Conservation (phyloP, 2,113 vertebrate species). For the Toxostoma redivivum region DNA sequence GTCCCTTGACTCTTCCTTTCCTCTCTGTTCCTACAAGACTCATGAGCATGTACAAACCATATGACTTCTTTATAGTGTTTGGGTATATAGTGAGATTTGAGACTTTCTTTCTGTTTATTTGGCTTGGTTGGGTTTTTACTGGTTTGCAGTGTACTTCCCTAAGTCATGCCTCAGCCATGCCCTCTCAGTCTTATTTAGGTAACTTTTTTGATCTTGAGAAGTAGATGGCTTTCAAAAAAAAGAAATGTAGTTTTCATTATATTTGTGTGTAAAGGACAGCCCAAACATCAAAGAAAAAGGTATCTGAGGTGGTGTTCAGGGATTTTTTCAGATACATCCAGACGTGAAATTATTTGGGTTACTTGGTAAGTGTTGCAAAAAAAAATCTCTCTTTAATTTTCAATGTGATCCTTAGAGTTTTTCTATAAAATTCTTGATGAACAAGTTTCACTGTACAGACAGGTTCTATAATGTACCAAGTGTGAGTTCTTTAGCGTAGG, state of each 20-base stretch:
- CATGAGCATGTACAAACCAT: accelerated
- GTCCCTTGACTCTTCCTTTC: not conserved
- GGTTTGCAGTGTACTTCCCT: not conserved
- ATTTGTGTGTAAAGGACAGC: not conserved
- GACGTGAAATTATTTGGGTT: not conserved
- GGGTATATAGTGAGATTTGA: not conserved
- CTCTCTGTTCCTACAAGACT: not conserved
- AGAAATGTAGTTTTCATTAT: not conserved
- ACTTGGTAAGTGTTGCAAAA: not conserved
- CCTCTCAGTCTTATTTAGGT: not conserved
- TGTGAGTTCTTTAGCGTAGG: not conserved
- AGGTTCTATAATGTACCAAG: not conserved
- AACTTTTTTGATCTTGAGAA: not conserved
- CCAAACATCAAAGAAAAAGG: not conserved
- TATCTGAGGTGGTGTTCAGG: not conserved
- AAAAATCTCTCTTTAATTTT: not conserved
- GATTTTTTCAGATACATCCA: not conserved
- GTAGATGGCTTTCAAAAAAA: not conserved
- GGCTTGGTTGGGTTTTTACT: not conserved
- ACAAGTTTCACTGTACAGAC: not conserved
- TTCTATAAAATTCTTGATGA: not conserved
- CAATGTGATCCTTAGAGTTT: not conserved
- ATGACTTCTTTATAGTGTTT: not conserved
- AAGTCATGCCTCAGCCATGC: not conserved
- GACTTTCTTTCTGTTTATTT: not conserved